A percentile compares a stretch with the other conserved stretches of the same genome.
phyloP scores from a whole-genome alignment of 2,888 invertebrate genomes.

The Operophtera brumata region DNA sequence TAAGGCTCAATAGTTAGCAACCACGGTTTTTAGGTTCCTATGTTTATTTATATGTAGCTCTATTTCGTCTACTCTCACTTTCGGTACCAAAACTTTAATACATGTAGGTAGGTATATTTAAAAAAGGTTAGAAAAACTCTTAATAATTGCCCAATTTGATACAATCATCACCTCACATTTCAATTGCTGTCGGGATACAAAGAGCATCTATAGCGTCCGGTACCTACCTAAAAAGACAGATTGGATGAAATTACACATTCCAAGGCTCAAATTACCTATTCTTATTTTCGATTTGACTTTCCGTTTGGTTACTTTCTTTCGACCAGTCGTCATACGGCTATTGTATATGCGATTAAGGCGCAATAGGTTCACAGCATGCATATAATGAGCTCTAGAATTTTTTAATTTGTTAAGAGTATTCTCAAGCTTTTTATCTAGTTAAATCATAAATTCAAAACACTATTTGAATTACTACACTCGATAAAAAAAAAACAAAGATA shows the following conservation, averaged over 20 bases:
- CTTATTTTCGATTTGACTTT: conserved; percentile 56
- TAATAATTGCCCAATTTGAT: conserved; percentile 40
- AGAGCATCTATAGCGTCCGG: conserved; percentile 27
- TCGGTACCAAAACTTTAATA: conserved; percentile 20
- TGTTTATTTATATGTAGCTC: no score
- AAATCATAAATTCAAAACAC: no score
- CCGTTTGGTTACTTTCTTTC: conserved; percentile 44
- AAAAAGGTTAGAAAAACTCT: conserved; percentile 23
- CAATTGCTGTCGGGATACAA: conserved; percentile 25
- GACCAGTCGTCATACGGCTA: conserved; percentile 6
- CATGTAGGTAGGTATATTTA: no score
- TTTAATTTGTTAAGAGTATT: no score
- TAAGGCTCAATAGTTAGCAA: no score
- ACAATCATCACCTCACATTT: conserved; percentile 36
- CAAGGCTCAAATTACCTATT: conserved; percentile 55
- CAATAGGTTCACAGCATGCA: no score
- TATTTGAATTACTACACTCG: no score
- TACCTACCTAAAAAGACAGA: conserved; percentile 48
- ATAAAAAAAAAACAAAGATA: no score
- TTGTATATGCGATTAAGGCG: no score
- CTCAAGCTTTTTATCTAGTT: no score
- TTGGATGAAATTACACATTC: conserved; percentile 70
- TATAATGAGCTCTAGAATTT: no score
- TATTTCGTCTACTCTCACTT: conserved; percentile 23
- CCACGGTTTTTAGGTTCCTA: no score